Evolutionary conservation across 2,113 vertebrate genomes (phyloP).

Genomic region (Hemiprocne comata): DNA sequence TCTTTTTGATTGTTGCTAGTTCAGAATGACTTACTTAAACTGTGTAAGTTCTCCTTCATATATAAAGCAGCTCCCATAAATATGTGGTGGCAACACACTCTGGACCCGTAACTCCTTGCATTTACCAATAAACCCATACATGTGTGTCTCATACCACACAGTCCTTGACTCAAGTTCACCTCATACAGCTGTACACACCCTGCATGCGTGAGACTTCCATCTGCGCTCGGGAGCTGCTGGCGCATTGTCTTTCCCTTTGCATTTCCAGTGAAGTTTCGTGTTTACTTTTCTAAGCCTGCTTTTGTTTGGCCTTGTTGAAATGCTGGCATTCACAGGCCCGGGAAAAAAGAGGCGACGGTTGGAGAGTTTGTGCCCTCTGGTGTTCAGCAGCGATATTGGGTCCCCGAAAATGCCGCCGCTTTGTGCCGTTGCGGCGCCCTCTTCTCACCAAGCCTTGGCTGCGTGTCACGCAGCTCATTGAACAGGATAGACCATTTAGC

Average conservation of each 20-base stretch:
- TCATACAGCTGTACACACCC: rapidly evolving
- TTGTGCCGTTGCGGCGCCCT: neutral
- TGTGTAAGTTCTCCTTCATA: neutral
- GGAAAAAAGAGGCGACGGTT: neutral
- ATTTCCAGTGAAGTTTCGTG: neutral
- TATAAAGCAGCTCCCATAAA: rapidly evolving
- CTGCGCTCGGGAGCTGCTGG: neutral
- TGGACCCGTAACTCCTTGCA: neutral
- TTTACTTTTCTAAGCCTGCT: neutral
- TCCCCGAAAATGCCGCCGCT: neutral
- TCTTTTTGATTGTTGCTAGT: neutral
- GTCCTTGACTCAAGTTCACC: neutral
- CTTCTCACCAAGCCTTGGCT: neutral
- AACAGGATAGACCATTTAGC: neutral
- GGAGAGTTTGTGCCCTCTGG: slow-evolving; percentile 61
- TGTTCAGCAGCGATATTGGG: neutral
- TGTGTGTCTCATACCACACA: rapidly evolving
- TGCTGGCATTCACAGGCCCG: neutral
- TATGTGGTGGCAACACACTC: neutral
- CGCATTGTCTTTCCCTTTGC: neutral
- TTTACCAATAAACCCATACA: neutral
- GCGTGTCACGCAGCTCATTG: neutral
- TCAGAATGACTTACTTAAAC: neutral
- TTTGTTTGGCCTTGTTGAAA: neutral
- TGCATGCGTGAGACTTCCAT: rapidly evolving